Percentiles rank a stretch among this genome's conserved stretches.
Conservation (phyloP, 2,113 vertebrate species). For the Cochlearius cochlearius region DNA sequence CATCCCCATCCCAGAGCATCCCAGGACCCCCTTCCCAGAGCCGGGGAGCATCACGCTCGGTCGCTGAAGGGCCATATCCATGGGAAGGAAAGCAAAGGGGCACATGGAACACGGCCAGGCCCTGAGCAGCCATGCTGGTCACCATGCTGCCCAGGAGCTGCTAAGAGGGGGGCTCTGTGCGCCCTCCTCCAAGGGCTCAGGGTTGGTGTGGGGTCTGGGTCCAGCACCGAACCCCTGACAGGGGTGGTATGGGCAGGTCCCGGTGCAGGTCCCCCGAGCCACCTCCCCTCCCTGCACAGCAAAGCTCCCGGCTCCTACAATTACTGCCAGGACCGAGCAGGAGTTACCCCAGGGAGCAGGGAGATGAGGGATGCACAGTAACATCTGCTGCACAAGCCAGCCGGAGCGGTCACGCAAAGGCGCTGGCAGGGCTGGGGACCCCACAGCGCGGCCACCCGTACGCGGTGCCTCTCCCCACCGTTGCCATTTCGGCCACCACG, state of each 20-base stretch:
- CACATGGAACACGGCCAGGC: rapidly evolving
- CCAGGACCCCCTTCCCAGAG: too few species aligned
- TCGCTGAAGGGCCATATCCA: neutral
- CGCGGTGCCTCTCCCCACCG: neutral
- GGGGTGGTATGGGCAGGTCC: neutral
- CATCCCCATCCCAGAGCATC: neutral
- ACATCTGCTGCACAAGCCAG: neutral
- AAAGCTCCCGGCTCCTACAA: neutral
- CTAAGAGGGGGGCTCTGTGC: neutral
- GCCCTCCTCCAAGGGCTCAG: neutral
- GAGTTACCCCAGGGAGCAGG: neutral
- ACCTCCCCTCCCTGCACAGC: neutral
- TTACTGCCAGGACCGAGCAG: neutral
- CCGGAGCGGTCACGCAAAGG: neutral
- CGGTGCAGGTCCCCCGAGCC: rapidly evolving
- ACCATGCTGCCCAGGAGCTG: neutral
- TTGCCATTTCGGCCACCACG: neutral
- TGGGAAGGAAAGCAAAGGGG: neutral
- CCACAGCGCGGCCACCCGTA: neutral
- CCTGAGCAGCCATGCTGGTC: neutral
- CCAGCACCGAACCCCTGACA: neutral
- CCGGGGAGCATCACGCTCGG: rapidly evolving
- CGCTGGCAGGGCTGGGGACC: neutral
- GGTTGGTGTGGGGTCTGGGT: neutral
- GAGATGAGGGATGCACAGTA: neutral